phyloP scores from a whole-genome alignment of 64 coral and sea anemone genomes.

The Dendronephthya gigantea region DNA sequence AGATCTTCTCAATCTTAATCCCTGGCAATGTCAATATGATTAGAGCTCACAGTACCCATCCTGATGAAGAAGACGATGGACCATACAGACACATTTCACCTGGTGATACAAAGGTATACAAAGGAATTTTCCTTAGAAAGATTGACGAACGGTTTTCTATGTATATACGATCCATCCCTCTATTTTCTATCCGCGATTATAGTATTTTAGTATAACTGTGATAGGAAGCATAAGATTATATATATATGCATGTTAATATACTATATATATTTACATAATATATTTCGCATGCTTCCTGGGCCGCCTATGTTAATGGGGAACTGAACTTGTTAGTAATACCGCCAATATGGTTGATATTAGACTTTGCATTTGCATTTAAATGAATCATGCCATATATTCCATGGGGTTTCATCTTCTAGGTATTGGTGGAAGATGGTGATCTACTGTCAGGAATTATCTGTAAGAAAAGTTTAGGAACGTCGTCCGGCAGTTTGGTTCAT shows the following conservation, averaged over 20 bases:
- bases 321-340: too few species aligned
- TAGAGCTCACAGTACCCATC: slow-evolving; percentile 89
- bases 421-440: slow-evolving; percentile 90
- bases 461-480: slow-evolving; percentile 82
- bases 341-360: too few species aligned
- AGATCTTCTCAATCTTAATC: slow-evolving; percentile 83
- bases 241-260: too few species aligned
- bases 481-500: slow-evolving; percentile 90
- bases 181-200: background rate
- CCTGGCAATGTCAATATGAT: slow-evolving; percentile 92
- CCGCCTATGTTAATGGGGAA: too few species aligned
- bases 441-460: slow-evolving; percentile 84
- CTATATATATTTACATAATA: too few species aligned
- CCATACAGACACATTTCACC: slow-evolving; percentile 96
- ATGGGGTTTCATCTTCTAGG: slow-evolving; percentile 25
- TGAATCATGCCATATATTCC: background rate
- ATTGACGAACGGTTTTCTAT: too few species aligned
- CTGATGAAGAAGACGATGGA: slow-evolving; percentile 94
- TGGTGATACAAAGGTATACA: slow-evolving; percentile 92
- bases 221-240: too few species aligned
- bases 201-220: background rate
- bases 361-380: too few species aligned
- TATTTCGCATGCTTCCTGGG: too few species aligned
- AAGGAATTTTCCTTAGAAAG: too few species aligned
- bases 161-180: too few species aligned